Evolutionary conservation across 2,888 invertebrate genomes (phyloP).

Genomic region (Diplolepis rosae): DNA sequence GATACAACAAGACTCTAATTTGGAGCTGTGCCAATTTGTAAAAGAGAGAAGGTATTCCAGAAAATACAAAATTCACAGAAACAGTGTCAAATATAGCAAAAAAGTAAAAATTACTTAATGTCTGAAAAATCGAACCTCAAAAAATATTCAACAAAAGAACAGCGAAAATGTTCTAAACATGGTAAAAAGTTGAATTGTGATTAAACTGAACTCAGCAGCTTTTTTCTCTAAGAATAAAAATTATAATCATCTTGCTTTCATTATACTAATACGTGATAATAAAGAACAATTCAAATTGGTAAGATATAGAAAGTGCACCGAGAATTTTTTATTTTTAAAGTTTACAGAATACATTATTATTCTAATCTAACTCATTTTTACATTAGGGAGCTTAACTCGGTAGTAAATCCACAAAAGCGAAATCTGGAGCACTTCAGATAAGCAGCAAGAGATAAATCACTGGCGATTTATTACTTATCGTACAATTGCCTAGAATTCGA

Average conservation of each 20-base stretch:
- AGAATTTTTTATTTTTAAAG: not conserved
- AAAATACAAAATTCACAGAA: slow-evolving; percentile 47
- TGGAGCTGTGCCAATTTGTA: not conserved
- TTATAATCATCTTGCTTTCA: too few species aligned
- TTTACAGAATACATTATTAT: not conserved
- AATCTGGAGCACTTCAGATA: slow-evolving; percentile 15
- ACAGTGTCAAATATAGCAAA: slow-evolving; percentile 46
- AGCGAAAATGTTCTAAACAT: not conserved
- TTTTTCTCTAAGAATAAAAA: too few species aligned
- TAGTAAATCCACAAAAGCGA: slow-evolving; percentile 16
- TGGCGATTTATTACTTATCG: slow-evolving; percentile 26
- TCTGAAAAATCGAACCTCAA: not conserved
- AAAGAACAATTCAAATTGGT: too few species aligned
- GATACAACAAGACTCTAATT: slow-evolving; percentile 2
- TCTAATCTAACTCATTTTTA: not conserved
- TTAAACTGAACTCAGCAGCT: too few species aligned
- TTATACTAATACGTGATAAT: too few species aligned
- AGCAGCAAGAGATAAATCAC: slow-evolving; percentile 15
- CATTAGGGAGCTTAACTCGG: not conserved
- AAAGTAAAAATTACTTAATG: not conserved
- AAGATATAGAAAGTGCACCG: too few species aligned
- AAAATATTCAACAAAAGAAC: not conserved
- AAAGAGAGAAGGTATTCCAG: slow-evolving; percentile 16
- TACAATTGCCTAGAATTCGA: slow-evolving; percentile 1
- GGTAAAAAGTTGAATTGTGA: too few species aligned